Percentiles rank a stretch among this genome's conserved stretches.
Evolutionary conservation across 2,113 vertebrate genomes (phyloP).

Genomic region (Pardalotus punctatus): DNA sequence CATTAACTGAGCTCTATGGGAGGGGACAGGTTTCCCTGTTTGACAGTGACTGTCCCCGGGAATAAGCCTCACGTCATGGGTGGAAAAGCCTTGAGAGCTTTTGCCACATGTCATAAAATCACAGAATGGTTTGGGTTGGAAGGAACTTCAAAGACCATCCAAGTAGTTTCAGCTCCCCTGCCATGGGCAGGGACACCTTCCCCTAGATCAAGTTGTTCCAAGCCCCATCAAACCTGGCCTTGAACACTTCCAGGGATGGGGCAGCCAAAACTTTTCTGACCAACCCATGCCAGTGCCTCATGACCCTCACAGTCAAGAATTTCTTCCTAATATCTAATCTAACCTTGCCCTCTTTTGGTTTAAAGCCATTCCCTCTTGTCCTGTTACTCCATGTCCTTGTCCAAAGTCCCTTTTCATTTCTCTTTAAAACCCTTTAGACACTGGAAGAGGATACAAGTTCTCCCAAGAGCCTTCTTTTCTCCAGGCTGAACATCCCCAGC

Average conservation of each 20-base stretch:
- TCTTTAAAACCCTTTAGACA: not conserved
- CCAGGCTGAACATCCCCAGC: not conserved
- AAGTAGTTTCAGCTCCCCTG: not conserved
- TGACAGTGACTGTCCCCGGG: conserved; percentile 20
- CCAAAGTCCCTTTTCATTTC: not conserved
- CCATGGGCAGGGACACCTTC: not conserved
- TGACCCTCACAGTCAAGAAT: not conserved
- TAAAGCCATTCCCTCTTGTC: not conserved
- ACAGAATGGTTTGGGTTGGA: not conserved
- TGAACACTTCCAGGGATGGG: not conserved
- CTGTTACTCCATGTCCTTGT: not conserved
- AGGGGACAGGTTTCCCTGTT: conserved; percentile 22
- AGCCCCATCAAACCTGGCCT: not conserved
- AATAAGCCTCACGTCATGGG: not conserved
- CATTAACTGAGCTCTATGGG: not conserved
- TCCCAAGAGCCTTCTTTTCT: not conserved
- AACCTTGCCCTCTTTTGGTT: no score
- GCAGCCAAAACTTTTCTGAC: not conserved
- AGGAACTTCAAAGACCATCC: not conserved
- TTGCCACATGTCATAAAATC: not conserved
- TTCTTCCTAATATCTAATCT: not conserved
- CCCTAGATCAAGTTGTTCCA: not conserved
- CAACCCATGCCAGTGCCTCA: not conserved
- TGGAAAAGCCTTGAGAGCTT: not conserved
- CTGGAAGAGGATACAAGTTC: not conserved